phyloP scores from a whole-genome alignment of 30 jellyfish, hydroid and myxozoan genomes.

The Phacellophora camtschatica region DNA sequence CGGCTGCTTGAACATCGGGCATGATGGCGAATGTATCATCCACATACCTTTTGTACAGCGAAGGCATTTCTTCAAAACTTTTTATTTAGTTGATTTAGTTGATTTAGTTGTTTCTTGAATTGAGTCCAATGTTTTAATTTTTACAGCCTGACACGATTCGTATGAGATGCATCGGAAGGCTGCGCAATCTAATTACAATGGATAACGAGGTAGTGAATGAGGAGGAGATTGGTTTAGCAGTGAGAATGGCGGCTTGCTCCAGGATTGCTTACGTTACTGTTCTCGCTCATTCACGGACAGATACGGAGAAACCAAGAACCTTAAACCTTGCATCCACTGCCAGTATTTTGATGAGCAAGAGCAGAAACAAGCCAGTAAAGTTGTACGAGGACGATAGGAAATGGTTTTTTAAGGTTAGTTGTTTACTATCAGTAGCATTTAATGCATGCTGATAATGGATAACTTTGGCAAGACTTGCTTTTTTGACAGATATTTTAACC shows the following conservation, averaged over 20 bases:
- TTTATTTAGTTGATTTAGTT: too few species aligned
- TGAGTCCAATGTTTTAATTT: not conserved
- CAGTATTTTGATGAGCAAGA: slow-evolving; percentile 34
- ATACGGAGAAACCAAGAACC: slow-evolving; percentile 50
- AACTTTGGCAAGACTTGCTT: too few species aligned
- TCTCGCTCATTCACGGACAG: slow-evolving; percentile 86
- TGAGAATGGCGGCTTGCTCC: slow-evolving; percentile 84
- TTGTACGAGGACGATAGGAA: slow-evolving; percentile 68
- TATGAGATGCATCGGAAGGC: slow-evolving; percentile 88
- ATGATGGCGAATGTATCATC: too few species aligned
- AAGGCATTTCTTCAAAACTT: too few species aligned
- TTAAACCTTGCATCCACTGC: slow-evolving; percentile 62
- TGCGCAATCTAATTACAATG: slow-evolving; percentile 64
- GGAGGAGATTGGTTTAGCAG: slow-evolving; percentile 79
- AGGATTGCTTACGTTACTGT: slow-evolving; percentile 78
- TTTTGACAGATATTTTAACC: too few species aligned
- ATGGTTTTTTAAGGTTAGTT: slow-evolving; percentile 73
- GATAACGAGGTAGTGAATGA: slow-evolving; percentile 67
- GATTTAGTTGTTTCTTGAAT: not conserved
- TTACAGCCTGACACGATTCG: slow-evolving; percentile 72
- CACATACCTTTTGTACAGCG: too few species aligned
- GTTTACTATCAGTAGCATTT: not conserved
- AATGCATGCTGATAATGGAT: too few species aligned
- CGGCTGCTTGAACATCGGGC: too few species aligned
- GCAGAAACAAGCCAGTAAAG: slow-evolving; percentile 63